Evolutionary conservation across 2,888 invertebrate species (phyloP), one percentile per base, ranked within the genome.

Genomic region (Alviniconcha strummeri): DNA sequence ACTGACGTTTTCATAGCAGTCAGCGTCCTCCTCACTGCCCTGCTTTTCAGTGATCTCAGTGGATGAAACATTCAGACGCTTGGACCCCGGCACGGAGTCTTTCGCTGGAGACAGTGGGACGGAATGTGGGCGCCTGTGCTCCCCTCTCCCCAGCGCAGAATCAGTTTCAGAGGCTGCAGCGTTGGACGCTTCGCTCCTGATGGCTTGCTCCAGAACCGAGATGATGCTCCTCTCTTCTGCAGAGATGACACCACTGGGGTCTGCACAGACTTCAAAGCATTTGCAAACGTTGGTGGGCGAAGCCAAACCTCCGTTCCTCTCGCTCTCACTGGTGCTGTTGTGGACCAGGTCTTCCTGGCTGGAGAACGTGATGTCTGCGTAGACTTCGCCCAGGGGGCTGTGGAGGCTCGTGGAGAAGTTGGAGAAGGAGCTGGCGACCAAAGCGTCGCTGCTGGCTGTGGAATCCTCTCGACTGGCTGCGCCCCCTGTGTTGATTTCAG

Each of bases 321-420:
- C 60, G 9, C 60, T 60, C 13, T 60, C 60, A 60, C 9, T 11
- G 17, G 17, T 17, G 36, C 67, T 11, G 9, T 19, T 5, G 5
- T 71, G 36, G 19, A 8, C 2, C 17, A 67, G 77, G 67, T 82
- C 82, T 17, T 77, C 77, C 55, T 82, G 82, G 69, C 82, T 82
- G 36, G 69, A 75, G 71, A 82, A 77, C 52, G 77, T 67, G 69
- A 82, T 55, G 57, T 67, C 19, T 8, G 77, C 82, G 19, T 82
- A 82, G 19, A 82, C 77, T 55, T 82, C 82, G 4, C 76, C 76
- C 11, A 67, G 9, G 15, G 69, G 56, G 19, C 77, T 77, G 5
- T 17, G 55, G 9, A 56, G 9, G 57, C n/a, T 72, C 17, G 9
- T 36, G 19, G 77, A 69, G 15, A 69, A 64, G 9, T 77, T 36